These are phyloP conservation scores for Heteromurus nitidus DNA, from an alignment of 2,888 invertebrate genomes.

Conservation along the genomic window DNA sequence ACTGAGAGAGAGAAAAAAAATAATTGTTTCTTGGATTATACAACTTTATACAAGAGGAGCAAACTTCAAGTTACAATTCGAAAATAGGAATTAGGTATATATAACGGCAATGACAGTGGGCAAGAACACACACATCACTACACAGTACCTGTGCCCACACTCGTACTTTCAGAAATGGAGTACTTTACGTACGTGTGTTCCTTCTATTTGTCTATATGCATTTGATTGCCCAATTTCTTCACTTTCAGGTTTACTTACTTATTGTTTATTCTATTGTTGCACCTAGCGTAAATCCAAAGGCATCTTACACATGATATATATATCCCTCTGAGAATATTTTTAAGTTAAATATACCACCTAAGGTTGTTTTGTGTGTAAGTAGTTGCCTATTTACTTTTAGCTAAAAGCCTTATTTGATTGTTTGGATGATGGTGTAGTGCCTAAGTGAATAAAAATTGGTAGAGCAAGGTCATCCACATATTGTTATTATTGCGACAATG, in stretches of 20 bases:
- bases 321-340: no score
- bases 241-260: constrained; percentile 8
- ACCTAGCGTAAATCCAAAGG: neutral
- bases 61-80: neutral
- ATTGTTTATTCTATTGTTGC: no score
- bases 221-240: constrained; percentile 40
- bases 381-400: neutral
- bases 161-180: constrained; percentile 1
- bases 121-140: constrained; percentile 9
- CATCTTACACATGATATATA: no score
- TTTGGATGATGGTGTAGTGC: no score
- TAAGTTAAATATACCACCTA: neutral
- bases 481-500: constrained; percentile 12
- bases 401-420: constrained; percentile 1
- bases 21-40: neutral
- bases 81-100: neutral
- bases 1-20: neutral
- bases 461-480: constrained; percentile 59
- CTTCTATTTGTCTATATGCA: constrained; percentile 50
- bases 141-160: neutral
- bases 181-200: no score
- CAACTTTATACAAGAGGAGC: neutral
- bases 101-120: constrained; percentile 50
- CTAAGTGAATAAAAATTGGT: constrained; percentile 41
- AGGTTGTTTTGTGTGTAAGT: no score